Conservation (phyloP, 1,140 invertebrate species). For the Pectinophora gossypiella region DNA sequence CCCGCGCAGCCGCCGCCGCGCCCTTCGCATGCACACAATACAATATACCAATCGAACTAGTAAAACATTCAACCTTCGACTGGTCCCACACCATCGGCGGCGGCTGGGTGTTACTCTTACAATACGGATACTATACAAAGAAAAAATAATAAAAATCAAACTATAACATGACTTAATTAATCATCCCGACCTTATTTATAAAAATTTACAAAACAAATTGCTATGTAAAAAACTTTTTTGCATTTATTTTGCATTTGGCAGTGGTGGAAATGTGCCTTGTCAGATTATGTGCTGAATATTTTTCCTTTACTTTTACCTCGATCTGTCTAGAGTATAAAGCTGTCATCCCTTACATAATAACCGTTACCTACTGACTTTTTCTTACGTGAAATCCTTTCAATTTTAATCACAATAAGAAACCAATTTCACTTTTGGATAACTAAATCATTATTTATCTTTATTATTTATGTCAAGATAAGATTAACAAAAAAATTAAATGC, state of each 20-base stretch:
- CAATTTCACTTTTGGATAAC: conserved; percentile 54
- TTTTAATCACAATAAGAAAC: conserved; percentile 35
- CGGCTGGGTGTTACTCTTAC: conserved; percentile 46
- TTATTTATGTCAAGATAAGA: conserved; percentile 68
- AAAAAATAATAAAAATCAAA: conserved; percentile 65
- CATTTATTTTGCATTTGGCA: conserved; percentile 66
- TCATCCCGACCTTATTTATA: conserved; percentile 61
- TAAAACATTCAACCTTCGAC: conserved; percentile 21
- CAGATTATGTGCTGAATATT: conserved; percentile 50
- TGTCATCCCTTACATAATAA: conserved; percentile 59
- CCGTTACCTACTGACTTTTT: conserved; percentile 66
- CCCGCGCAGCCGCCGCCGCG: conserved; percentile 24
- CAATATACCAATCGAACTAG: conserved; percentile 7
- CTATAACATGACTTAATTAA: conserved; percentile 71
- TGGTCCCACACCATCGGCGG: conserved; percentile 23
- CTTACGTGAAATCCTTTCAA: conserved; percentile 52
- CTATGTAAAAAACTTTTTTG: conserved; percentile 46
- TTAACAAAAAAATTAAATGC: conserved; percentile 74
- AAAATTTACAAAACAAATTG: conserved; percentile 62
- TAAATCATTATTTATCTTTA: conserved; percentile 59
- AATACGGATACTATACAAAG: conserved; percentile 65
- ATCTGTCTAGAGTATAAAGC: conserved; percentile 67
- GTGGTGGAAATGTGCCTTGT: conserved; percentile 76
- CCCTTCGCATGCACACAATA: not conserved
- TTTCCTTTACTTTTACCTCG: conserved; percentile 42